Conservation (phyloP, 2,888 invertebrate genomes). For the Zeuzera pyrina region DNA sequence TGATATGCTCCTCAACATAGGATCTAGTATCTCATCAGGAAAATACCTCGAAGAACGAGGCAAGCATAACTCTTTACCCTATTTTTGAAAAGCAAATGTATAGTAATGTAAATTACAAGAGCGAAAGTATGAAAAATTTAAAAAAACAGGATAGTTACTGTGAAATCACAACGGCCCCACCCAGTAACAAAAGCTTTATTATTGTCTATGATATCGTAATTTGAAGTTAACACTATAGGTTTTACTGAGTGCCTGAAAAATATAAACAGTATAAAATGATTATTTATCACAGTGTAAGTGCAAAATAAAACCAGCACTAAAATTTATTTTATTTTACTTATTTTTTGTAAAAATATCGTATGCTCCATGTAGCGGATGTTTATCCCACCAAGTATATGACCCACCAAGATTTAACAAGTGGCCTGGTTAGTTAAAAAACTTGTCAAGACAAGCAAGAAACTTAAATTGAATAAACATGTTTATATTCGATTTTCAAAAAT, state of each 20-base stretch:
- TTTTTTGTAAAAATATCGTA: too few relatives aligned
- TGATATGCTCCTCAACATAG: conserved; percentile 42
- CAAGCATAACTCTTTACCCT: conserved; percentile 37
- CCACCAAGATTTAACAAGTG: too few relatives aligned
- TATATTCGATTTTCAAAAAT: too few relatives aligned
- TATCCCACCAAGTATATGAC: too few relatives aligned
- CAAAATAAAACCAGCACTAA: too few relatives aligned
- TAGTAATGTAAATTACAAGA: neutral
- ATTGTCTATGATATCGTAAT: conserved; percentile 10
- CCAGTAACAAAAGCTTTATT: conserved; percentile 43
- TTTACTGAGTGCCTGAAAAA: conserved; percentile 28
- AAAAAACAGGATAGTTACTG: conserved; percentile 22
- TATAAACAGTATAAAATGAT: too few relatives aligned
- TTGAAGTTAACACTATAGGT: conserved; percentile 19
- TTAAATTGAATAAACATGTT: too few relatives aligned
- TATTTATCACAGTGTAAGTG: too few relatives aligned
- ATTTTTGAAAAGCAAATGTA: neutral
- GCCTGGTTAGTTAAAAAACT: too few relatives aligned
- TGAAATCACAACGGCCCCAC: conserved; percentile 58
- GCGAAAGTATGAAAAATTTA: neutral
- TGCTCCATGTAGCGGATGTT: too few relatives aligned
- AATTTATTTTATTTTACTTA: too few relatives aligned
- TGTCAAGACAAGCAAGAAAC: too few relatives aligned
- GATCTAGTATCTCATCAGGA: conserved; percentile 41
- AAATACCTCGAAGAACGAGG: conserved; percentile 36